These are phyloP conservation scores for Muscina levida DNA, from an alignment of 2,888 invertebrate genomes.

Conservation along the genomic window DNA sequence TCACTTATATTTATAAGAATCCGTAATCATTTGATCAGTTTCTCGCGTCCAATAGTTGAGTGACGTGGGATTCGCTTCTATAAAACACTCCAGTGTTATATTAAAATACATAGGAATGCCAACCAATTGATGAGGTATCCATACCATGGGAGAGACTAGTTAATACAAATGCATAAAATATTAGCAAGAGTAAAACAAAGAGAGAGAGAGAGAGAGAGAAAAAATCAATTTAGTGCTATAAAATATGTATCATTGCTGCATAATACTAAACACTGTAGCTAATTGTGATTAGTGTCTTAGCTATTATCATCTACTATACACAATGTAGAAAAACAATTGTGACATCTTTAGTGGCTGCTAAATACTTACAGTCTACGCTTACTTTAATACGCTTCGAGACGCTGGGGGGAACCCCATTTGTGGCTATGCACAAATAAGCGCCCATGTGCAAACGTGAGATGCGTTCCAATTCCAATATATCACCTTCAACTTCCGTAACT, in stretches of 20 bases:
- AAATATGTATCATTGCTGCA: no score
- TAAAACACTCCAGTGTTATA: slow-evolving; percentile 92
- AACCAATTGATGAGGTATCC: slow-evolving; percentile 94
- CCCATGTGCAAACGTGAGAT: slow-evolving; percentile 95
- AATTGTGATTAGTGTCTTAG: no score
- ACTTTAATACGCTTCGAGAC: slow-evolving; percentile 96
- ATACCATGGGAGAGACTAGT: slow-evolving; percentile 93
- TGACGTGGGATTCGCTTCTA: slow-evolving; percentile 94
- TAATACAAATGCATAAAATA: neutral
- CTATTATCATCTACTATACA: neutral
- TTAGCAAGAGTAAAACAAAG: neutral
- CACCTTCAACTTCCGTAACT: slow-evolving; percentile 93
- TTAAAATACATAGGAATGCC: slow-evolving; percentile 91
- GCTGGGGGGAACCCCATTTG: slow-evolving; percentile 93
- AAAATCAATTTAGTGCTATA: no score
- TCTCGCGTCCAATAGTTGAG: slow-evolving; percentile 94
- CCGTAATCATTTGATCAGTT: slow-evolving; percentile 93
- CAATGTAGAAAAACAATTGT: slow-evolving; percentile 1
- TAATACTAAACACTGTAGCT: no score
- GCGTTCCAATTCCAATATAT: slow-evolving; percentile 89
- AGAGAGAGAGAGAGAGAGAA: neutral
- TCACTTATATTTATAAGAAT: slow-evolving; percentile 88
- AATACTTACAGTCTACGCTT: slow-evolving; percentile 95
- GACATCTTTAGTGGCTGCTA: neutral
- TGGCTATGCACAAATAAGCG: slow-evolving; percentile 91